These are phyloP conservation scores for Suricata suricatta DNA, from an alignment of 2,113 vertebrate genomes.

Conservation along the genomic window DNA sequence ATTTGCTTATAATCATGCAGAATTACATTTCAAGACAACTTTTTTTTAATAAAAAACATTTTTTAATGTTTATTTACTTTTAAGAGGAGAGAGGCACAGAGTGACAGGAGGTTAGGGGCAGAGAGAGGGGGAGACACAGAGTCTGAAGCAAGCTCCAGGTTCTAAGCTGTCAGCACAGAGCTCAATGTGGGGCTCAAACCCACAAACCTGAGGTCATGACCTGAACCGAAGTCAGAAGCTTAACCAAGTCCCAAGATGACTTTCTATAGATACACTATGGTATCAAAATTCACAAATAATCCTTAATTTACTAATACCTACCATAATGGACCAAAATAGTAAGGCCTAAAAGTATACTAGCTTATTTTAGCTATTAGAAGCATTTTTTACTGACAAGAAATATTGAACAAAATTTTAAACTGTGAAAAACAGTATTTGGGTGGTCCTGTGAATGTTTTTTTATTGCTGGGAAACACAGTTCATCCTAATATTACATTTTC, in stretches of 20 bases:
- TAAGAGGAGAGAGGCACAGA: no score
- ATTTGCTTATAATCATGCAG: neutral
- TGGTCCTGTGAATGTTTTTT: neutral
- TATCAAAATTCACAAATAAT: neutral
- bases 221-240: no score
- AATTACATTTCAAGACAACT: neutral
- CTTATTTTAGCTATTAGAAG: neutral
- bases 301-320: neutral
- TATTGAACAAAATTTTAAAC: neutral
- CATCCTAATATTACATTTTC: neutral
- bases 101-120: no score
- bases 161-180: no score
- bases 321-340: neutral
- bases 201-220: no score
- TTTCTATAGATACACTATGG: neutral
- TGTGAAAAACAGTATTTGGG: neutral
- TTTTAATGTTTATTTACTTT: no score
- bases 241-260: neutral
- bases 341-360: neutral
- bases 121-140: no score
- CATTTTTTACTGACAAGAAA: neutral
- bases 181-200: no score
- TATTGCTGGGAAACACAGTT: neutral
- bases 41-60: no score
- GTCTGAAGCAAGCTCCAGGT: no score